phyloP scores from a whole-genome alignment of 2,797 vertebrate genomes.

The Ptychadena robeensis region DNA sequence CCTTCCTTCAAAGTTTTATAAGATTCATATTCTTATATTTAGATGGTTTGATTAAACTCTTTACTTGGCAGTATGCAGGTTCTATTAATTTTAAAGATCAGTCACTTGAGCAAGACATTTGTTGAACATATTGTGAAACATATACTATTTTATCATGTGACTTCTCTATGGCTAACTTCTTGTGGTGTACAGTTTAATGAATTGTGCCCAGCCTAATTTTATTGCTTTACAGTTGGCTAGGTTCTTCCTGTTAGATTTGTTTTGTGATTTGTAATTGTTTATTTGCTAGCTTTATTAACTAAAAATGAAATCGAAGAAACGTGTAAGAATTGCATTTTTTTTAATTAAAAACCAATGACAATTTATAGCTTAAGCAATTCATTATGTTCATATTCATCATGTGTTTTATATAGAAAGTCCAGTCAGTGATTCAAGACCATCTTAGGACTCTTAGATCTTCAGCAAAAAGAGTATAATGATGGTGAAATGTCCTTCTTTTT shows the following conservation, averaged over 20 bases:
- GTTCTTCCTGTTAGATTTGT: constrained; percentile 60
- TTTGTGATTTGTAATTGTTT: constrained; percentile 30
- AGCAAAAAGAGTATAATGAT: constrained; percentile 5
- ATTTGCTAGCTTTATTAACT: constrained; percentile 3
- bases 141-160: constrained; percentile 62
- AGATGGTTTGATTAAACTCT: too few species aligned
- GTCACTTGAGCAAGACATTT: constrained; percentile 61
- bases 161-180: constrained; percentile 50
- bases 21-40: too few species aligned
- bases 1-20: too few species aligned
- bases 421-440: background rate
- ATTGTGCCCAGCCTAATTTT: constrained; percentile 56
- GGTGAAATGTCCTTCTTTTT: background rate
- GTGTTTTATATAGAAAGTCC: background rate
- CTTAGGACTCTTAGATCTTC: background rate
- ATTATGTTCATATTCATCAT: constrained; percentile 10
- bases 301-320: background rate
- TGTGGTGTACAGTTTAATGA: constrained; percentile 57
- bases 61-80: too few species aligned
- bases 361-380: background rate
- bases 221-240: constrained; percentile 32
- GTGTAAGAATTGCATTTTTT: background rate
- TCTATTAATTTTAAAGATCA: too few species aligned
- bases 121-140: constrained; percentile 56
- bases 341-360: background rate